Evolutionary conservation across 1,140 invertebrate genomes (phyloP), one percentile per base, ranked within the genome.

Genomic region (Drosophila busckii): DNA sequence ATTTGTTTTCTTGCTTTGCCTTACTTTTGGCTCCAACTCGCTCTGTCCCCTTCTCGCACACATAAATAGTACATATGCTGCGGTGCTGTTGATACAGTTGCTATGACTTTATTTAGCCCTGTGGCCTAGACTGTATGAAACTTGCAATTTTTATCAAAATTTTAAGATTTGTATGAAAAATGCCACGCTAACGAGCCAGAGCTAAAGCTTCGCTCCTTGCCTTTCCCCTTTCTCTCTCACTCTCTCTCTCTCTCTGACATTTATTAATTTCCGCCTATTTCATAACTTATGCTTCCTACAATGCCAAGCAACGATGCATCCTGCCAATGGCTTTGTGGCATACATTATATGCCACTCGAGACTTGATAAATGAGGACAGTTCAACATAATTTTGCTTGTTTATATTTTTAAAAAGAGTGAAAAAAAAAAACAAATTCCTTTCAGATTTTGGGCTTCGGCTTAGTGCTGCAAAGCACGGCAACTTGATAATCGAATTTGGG

Each of bases 121-220:
- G 32, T 29, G 49, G 56, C 49, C 34, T 12, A 44, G 31, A 35
- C 17, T 16, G 25, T 35, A 53, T 29, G 50, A 38, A 54, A 54
- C 38, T 54, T 40, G 56, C n/a, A n/a, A n/a, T n/a, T n/a, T n/a
- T n/a, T n/a, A 60, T 60, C 56, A 38, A 60, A 54, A 38, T 60
- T 44, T 38, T 40, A 45, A 45, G 56, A 45, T 49, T 56, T 56
- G 19, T 29, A 32, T 41, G 20, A 28, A 16, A 56, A 56, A 56
- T 58, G 54, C 54, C 54, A 58, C 54, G 44, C 9, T 22, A 48
- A 38, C 34, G 29, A n/a, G n/a, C n/a, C n/a, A n/a, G n/a, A n/a
- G n/a, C n/a, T n/a, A n/a, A n/a, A n/a, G n/a, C n/a, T n/a, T n/a
- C n/a, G n/a, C n/a, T n/a, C n/a, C n/a, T n/a, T n/a, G n/a, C n/a